phyloP scores from a whole-genome alignment of 2,797 vertebrate species.

The Falco novaeseelandiae region DNA sequence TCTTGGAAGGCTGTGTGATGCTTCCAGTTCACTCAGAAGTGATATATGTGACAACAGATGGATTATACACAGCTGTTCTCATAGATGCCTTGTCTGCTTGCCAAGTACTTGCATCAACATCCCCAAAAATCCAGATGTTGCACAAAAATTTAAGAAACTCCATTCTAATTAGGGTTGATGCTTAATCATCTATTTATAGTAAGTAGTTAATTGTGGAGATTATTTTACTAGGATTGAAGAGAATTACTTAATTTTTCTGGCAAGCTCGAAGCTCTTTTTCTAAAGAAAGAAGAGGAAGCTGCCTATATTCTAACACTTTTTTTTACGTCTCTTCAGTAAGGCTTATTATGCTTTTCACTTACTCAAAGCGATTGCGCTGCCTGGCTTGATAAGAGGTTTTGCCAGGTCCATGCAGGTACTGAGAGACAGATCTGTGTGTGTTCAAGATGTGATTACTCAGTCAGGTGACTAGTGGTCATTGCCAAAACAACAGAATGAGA shows the following conservation, averaged over 20 bases:
- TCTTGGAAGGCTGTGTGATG: background rate
- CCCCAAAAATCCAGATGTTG: background rate
- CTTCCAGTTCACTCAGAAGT: background rate
- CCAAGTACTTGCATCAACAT: background rate
- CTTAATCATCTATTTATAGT: background rate
- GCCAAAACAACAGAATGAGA: background rate
- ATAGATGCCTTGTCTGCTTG: background rate
- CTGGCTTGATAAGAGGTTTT: background rate
- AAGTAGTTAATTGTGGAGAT: background rate
- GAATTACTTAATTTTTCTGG: background rate
- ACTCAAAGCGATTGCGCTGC: background rate
- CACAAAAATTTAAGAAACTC: background rate
- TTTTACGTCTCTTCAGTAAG: background rate
- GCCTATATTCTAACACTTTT: background rate
- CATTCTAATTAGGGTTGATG: background rate
- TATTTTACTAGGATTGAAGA: background rate
- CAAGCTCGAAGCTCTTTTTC: background rate
- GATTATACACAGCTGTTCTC: background rate
- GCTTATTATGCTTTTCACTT: background rate
- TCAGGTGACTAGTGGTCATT: background rate
- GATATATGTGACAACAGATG: background rate
- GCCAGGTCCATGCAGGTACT: background rate
- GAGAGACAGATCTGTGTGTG: background rate
- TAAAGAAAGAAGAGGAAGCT: background rate
- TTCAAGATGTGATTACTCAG: background rate